These are phyloP conservation scores for Mola mola DNA, from an alignment of 2,113 vertebrate genomes.

Conservation along the genomic window DNA sequence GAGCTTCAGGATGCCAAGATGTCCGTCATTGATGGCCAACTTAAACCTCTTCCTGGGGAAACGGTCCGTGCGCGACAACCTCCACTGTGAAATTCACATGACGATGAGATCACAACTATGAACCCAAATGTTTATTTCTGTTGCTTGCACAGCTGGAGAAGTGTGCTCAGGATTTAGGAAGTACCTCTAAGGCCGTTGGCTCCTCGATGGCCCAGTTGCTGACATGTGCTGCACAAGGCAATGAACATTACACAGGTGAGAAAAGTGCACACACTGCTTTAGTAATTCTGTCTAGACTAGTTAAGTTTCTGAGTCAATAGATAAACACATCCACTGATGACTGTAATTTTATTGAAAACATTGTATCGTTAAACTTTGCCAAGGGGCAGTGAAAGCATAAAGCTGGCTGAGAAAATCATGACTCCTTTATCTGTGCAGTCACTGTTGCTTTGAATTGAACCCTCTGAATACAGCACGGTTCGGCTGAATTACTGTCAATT, in stretches of 20 bases:
- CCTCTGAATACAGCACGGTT: conserved; percentile 10
- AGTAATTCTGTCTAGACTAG: neutral
- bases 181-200: conserved; percentile 96
- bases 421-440: conserved; percentile 18
- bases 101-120: neutral
- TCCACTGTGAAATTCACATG: neutral
- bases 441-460: conserved; percentile 11
- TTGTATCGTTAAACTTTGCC: neutral
- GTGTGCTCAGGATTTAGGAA: conserved; percentile 96
- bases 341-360: conserved; percentile 7
- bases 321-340: conserved; percentile 7
- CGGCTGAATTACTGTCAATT: conserved; percentile 39
- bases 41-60: conserved; percentile 97
- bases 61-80: conserved; percentile 80
- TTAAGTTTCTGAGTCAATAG: neutral
- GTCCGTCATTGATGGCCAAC: conserved; percentile 89
- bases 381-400: conserved; percentile 1
- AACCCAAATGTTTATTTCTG: conserved; percentile 8
- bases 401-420: conserved; percentile 11
- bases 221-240: conserved; percentile 97
- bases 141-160: conserved; percentile 89
- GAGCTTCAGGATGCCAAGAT: conserved; percentile 97
- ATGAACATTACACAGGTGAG: conserved; percentile 97
- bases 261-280: neutral
- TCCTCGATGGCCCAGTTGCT: conserved; percentile 98